Evolutionary conservation across 2,113 vertebrate genomes (phyloP).

Genomic region (Erpornis zantholeuca): DNA sequence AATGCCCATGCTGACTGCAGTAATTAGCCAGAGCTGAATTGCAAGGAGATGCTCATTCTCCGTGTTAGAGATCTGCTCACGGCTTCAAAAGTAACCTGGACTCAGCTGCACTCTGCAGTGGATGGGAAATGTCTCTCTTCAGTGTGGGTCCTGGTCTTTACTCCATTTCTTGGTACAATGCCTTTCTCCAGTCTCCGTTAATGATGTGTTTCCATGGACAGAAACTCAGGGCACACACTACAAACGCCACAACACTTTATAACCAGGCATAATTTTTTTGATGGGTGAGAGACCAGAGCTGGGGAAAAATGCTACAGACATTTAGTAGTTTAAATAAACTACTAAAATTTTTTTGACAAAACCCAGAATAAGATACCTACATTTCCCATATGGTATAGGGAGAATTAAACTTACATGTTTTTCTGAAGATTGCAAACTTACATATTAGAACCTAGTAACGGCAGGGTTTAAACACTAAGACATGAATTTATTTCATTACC

Average conservation of each 20-base stretch:
- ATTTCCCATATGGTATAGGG: accelerated
- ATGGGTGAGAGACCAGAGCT: not conserved
- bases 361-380: not conserved
- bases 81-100: not conserved
- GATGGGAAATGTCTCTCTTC: accelerated
- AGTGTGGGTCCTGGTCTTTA: not conserved
- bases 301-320: not conserved
- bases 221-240: not conserved
- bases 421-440: not conserved
- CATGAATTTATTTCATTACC: not conserved
- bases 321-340: no score
- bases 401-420: no score
- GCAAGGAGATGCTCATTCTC: not conserved
- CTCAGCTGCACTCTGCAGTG: not conserved
- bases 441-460: not conserved
- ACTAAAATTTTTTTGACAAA: not conserved
- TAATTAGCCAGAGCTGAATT: not conserved
- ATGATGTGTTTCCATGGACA: not conserved
- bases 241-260: not conserved
- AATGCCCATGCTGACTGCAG: not conserved
- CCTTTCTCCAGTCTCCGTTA: not conserved
- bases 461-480: not conserved
- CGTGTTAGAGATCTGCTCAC: not conserved
- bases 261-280: not conserved
- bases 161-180: not conserved